Base-by-base conservation (phyloP, 1,140 invertebrate species). In the Diplogasteroides magnus region DNA sequence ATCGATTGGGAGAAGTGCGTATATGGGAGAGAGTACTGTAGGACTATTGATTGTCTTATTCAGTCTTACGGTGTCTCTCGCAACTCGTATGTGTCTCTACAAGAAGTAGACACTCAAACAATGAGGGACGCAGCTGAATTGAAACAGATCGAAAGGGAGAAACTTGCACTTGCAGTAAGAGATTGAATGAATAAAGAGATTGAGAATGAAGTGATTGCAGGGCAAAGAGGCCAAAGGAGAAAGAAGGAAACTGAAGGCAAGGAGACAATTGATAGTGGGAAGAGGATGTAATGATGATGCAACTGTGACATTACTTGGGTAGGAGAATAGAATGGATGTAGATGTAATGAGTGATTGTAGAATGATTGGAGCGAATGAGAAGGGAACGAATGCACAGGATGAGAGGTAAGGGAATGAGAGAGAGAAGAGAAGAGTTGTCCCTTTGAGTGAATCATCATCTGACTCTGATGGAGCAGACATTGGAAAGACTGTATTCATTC, bases 111-210 rank as follows among this genome's bases (percentile, higher is more conserved):
- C 61, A 74, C 72, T 55, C 78, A 72, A 64, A 74, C 80, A 60
- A 71, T 77, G 62, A 67, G 62, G 2, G 73, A 79, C 14, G 62
- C 65, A 2, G 77, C 71, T 15, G 63, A 82, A 68, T 68, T 80
- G 14, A 73, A 70, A 63, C 76, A 80, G 63, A 82, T 80, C 61
- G 78, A 80, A 57, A 79, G 78, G 61, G 78, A 78, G 13, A 78
- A 78, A 67, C 74, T 77, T 23, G 71, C 77, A 6, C 61, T 80
- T n/a, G 70, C 77, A 63, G 77, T 77, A 28, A 55, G 77, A 58
- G 73, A 76, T 80, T 77, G 3, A 13, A 15, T 73, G 19, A 23
- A 74, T 48, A 6, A 19, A 48, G 19, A 48, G 37, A 11, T 48
- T 11, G 37, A 6, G 19, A 48, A 48, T 11, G 19, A 48, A 48